Percentiles rank a stretch among this genome's conserved stretches.
These are phyloP conservation scores for Drusus annulatus DNA, from an alignment of 1,140 invertebrate species.

Conservation along the genomic window DNA sequence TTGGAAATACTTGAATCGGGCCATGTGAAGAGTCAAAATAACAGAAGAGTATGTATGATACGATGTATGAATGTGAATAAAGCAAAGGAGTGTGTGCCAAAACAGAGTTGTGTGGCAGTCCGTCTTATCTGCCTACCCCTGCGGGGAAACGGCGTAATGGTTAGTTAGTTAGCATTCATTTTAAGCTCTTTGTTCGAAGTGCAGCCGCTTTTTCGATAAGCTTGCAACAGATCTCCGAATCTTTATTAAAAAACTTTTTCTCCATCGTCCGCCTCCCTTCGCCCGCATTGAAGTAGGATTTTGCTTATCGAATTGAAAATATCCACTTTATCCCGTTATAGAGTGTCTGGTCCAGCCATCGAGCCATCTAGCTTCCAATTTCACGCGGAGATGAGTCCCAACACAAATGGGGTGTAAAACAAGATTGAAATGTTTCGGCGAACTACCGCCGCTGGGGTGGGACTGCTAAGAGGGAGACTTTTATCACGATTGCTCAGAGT, in stretches of 20 bases:
- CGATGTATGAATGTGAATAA: too few relatives aligned
- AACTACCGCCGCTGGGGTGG: slow-evolving; percentile 20
- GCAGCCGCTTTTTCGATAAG: too few relatives aligned
- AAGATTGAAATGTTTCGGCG: slow-evolving; percentile 57
- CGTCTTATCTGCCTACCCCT: too few relatives aligned
- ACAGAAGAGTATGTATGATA: too few relatives aligned
- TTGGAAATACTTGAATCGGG: too few relatives aligned
- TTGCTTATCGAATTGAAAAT: slow-evolving; percentile 37
- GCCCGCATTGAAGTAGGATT: background rate
- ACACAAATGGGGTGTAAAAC: slow-evolving; percentile 57
- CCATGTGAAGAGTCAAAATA: too few relatives aligned
- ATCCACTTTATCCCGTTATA: slow-evolving; percentile 13
- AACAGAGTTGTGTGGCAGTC: too few relatives aligned
- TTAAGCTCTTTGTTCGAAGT: too few relatives aligned
- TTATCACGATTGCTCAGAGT: slow-evolving; percentile 13
- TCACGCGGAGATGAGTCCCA: slow-evolving; percentile 54
- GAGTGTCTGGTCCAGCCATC: slow-evolving; percentile 30
- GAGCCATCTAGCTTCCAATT: slow-evolving; percentile 48
- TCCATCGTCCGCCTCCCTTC: background rate
- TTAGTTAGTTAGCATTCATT: too few relatives aligned
- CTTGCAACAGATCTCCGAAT: too few relatives aligned
- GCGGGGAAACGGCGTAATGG: too few relatives aligned
- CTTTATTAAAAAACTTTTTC: background rate
- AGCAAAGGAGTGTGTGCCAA: too few relatives aligned
- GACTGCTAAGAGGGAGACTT: background rate